phyloP scores from a whole-genome alignment of 2,888 invertebrate genomes.

The Campoletis raptor region DNA sequence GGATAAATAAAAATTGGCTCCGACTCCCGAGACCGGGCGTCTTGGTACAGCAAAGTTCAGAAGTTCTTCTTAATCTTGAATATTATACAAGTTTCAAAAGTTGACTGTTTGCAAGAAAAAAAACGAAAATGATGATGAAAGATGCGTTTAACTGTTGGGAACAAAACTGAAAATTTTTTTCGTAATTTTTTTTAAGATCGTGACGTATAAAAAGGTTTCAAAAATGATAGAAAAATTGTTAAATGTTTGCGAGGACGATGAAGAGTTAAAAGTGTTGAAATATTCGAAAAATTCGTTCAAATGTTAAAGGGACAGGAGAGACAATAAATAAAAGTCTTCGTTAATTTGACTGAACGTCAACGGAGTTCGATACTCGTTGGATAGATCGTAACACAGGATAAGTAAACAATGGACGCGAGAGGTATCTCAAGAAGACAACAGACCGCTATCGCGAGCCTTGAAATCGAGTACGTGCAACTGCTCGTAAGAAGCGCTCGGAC shows the following conservation, averaged over 20 bases:
- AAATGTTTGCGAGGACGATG: neutral
- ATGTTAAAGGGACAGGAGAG: neutral
- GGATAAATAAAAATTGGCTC: constrained; percentile 45
- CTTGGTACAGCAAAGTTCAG: constrained; percentile 59
- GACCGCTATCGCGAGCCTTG: constrained; percentile 2
- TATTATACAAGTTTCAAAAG: constrained; percentile 17
- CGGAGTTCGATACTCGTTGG: constrained; percentile 16
- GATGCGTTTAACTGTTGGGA: neutral
- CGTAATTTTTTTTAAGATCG: neutral
- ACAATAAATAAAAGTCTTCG: neutral
- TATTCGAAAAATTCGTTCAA: neutral
- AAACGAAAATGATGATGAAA: neutral
- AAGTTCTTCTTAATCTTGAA: constrained; percentile 35
- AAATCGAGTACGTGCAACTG: constrained; percentile 7
- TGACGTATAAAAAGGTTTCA: neutral
- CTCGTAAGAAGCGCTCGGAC: constrained; percentile 1
- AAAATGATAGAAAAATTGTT: neutral
- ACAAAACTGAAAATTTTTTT: neutral
- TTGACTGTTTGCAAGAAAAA: neutral
- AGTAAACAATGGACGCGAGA: constrained; percentile 25
- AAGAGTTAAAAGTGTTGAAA: neutral
- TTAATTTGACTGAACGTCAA: neutral
- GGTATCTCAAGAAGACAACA: constrained; percentile 4
- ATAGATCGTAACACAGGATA: constrained; percentile 9
- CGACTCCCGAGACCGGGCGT: constrained; percentile 9